Evolutionary conservation across 2,888 invertebrate genomes (phyloP), one percentile per base, ranked within the genome.

Genomic region (Trachelus iudaicus): DNA sequence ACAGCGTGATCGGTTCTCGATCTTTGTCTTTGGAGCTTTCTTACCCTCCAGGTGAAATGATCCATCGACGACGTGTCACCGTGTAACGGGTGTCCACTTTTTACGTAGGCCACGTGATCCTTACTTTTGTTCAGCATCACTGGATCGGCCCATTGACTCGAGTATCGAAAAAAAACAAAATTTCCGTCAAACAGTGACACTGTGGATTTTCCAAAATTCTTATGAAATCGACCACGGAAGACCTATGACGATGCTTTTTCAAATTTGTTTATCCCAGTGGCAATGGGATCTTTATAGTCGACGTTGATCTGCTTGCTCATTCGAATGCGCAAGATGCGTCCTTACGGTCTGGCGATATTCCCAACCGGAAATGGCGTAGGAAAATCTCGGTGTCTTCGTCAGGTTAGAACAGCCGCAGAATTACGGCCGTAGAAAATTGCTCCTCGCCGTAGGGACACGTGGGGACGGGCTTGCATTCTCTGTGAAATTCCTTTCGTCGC

Each of bases 91-190:
- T 56, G 56, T 56, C 9, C 23, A 56, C 3, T 56, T 23, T 23
- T 23, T 56, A n/a, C 77, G 35, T 3, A 1, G 77, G 74, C 81
- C 85, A 84, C 85, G 85, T 83, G 82, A 81, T 79, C 80, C 23
- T 69, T 79, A 77, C 30, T 34, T 30, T 80, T 78, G 75, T 30
- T 15, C 74, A 13, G 23, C 74, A 23, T 34, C 23, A 11, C 2
- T n/a, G 79, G 80, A 85, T 83, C 85, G 76, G 34, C 6, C 69
- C 69, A 40, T 68, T 85, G 85, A 85, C 77, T 85, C 82, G 83
- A 75, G 80, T 76, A 3, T 12, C 35, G 11, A 12, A 35, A 12
- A 35, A 35, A 11, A 35, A 34, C 1, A 12, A 35, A 3, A 11
- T 35, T 12, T 35, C 40, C 23, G 9, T 9, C 9, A 0, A 0